Evolutionary conservation across 2,797 vertebrate genomes (phyloP).

Genomic region (Neomorphus geoffroyi): DNA sequence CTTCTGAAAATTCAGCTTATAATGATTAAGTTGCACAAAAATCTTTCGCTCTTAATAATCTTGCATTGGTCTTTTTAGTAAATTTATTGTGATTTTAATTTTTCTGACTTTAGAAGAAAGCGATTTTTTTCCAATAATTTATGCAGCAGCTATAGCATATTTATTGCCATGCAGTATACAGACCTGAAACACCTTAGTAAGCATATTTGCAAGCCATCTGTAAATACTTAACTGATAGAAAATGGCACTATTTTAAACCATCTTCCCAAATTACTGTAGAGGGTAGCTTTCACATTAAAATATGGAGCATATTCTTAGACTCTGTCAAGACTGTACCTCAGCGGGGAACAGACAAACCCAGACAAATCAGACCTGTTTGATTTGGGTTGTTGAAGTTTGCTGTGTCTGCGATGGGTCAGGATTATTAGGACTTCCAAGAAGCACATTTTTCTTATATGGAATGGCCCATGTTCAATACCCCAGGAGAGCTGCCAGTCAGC

Average conservation of each 20-base stretch:
- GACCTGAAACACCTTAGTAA: not conserved
- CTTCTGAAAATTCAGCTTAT: not conserved
- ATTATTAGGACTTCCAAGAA: not conserved
- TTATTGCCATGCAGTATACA: not conserved
- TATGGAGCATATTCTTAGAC: not conserved
- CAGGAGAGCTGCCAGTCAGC: not conserved
- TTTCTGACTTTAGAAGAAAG: not conserved
- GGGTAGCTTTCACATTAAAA: not conserved
- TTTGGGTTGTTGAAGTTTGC: not conserved
- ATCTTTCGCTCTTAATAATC: not conserved
- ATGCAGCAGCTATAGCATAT: not conserved
- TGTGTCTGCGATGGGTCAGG: not conserved
- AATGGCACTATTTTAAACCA: not conserved
- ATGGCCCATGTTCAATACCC: rapidly evolving
- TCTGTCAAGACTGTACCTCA: not conserved
- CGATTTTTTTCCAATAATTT: not conserved
- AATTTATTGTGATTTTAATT: not conserved
- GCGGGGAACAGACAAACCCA: not conserved
- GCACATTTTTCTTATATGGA: not conserved
- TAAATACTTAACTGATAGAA: not conserved
- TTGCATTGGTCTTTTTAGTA: not conserved
- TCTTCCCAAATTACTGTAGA: not conserved
- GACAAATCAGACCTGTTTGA: not conserved
- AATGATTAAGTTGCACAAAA: not conserved
- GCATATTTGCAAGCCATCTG: not conserved